Conservation (phyloP, 2,888 invertebrate species). For the Polymixis lichenea region DNA sequence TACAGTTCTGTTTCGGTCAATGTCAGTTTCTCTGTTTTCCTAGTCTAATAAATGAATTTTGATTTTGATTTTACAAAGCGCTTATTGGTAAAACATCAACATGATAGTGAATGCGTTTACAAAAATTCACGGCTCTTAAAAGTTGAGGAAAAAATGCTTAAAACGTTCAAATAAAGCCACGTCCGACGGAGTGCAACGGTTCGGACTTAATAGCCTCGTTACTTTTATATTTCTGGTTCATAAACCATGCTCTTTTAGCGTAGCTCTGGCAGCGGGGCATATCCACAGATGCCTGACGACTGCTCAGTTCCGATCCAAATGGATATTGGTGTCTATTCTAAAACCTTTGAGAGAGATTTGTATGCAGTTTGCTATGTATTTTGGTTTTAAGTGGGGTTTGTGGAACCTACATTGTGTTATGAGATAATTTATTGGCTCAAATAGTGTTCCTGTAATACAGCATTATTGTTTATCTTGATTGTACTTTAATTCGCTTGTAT, state of each 20-base stretch:
- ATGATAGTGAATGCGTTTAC: constrained; percentile 5
- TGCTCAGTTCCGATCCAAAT: constrained; percentile 42
- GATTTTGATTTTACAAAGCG: neutral
- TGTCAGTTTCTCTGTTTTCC: too few relatives aligned
- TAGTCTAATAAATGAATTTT: too few relatives aligned
- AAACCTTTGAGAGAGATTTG: constrained; percentile 18
- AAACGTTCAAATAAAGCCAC: constrained; percentile 69
- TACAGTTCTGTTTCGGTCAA: too few relatives aligned
- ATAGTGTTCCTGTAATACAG: neutral
- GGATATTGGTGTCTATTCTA: constrained; percentile 49
- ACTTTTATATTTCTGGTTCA: constrained; percentile 74
- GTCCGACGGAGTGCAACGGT: constrained; percentile 73
- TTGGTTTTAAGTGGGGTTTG: neutral
- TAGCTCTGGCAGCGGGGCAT: constrained; percentile 50
- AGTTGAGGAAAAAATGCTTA: constrained; percentile 52
- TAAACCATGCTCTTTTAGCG: constrained; percentile 68
- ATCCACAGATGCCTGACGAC: constrained; percentile 47
- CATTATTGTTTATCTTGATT: neutral
- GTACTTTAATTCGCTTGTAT: neutral
- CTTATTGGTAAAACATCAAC: constrained; percentile 10
- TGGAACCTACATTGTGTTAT: neutral
- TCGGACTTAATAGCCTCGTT: constrained; percentile 72
- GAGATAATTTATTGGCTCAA: neutral
- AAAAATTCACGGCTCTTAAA: constrained; percentile 39
- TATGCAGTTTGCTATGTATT: constrained; percentile 1